Conservation (phyloP, 2,113 vertebrate species). For the Megaleporinus macrocephalus region DNA sequence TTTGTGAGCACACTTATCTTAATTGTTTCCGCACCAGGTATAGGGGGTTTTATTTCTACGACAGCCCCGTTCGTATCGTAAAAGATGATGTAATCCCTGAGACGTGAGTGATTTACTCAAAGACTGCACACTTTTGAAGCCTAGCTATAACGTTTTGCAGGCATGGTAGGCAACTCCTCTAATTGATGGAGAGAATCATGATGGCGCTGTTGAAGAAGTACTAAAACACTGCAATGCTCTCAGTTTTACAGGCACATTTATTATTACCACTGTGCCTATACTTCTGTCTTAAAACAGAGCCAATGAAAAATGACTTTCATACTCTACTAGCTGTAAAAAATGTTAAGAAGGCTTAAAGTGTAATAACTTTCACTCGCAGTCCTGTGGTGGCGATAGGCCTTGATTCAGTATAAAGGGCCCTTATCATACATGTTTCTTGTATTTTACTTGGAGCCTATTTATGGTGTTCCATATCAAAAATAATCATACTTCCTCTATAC, state of each 20-base stretch:
- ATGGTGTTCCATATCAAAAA: no score
- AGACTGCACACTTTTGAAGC: background rate
- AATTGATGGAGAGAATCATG: background rate
- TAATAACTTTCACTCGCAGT: background rate
- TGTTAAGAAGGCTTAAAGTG: background rate
- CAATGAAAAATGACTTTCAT: background rate
- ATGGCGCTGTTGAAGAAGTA: background rate
- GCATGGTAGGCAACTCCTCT: background rate
- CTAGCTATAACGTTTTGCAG: background rate
- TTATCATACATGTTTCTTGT: no score
- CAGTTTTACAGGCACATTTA: constrained; percentile 6
- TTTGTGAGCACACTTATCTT: constrained; percentile 60
- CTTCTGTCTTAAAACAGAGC: background rate
- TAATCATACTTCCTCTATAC: no score
- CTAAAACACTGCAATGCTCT: background rate
- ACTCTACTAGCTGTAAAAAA: constrained; percentile 1
- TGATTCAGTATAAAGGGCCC: background rate
- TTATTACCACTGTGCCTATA: background rate
- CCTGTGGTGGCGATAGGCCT: background rate
- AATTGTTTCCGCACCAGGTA: constrained; percentile 66
- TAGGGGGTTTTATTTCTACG: constrained; percentile 52
- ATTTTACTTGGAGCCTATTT: no score
- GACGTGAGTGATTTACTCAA: background rate
- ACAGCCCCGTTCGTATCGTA: constrained; percentile 22
- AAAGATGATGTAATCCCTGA: constrained; percentile 43